These are phyloP conservation scores for Microchrysa polita DNA, from an alignment of 2,888 invertebrate species.

Conservation along the genomic window DNA sequence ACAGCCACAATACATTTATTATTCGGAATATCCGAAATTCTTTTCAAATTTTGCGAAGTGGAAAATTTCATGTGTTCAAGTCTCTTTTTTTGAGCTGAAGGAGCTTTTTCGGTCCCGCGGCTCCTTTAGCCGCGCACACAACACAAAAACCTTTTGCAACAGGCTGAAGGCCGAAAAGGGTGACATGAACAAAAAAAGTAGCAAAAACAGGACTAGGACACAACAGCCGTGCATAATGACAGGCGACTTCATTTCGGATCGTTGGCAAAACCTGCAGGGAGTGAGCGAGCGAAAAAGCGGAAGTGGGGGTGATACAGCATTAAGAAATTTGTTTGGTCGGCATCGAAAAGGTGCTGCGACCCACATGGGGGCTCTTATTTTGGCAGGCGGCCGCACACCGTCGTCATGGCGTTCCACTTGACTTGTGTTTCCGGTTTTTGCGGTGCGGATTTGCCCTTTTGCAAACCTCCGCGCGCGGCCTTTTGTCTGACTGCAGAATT, in stretches of 20 bases:
- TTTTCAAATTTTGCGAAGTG: conserved; percentile 20
- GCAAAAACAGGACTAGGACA: conserved; percentile 1
- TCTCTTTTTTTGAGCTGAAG: conserved; percentile 35
- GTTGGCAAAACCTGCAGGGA: background rate
- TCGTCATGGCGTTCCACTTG: conserved; percentile 40
- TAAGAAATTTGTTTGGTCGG: background rate
- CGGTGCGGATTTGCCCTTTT: conserved; percentile 32
- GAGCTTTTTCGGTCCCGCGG: conserved; percentile 15
- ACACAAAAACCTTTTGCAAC: conserved; percentile 16
- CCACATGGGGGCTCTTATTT: conserved; percentile 33
- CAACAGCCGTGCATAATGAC: conserved; percentile 26
- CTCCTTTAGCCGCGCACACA: background rate
- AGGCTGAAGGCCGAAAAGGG: conserved; percentile 14
- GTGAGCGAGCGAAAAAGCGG: too few species aligned
- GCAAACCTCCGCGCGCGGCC: conserved; percentile 22
- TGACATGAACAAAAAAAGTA: conserved; percentile 27
- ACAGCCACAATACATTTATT: conserved; percentile 27
- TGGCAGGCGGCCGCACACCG: conserved; percentile 35
- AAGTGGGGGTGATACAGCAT: conserved; percentile 1
- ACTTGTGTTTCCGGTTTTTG: conserved; percentile 38
- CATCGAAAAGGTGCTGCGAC: background rate
- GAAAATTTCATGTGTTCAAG: conserved; percentile 41
- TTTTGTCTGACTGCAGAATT: conserved; percentile 32
- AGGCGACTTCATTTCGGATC: conserved; percentile 20
- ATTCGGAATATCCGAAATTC: conserved; percentile 29